Evolutionary conservation across 2,888 invertebrate genomes (phyloP).

Genomic region (Axea sp.): DNA sequence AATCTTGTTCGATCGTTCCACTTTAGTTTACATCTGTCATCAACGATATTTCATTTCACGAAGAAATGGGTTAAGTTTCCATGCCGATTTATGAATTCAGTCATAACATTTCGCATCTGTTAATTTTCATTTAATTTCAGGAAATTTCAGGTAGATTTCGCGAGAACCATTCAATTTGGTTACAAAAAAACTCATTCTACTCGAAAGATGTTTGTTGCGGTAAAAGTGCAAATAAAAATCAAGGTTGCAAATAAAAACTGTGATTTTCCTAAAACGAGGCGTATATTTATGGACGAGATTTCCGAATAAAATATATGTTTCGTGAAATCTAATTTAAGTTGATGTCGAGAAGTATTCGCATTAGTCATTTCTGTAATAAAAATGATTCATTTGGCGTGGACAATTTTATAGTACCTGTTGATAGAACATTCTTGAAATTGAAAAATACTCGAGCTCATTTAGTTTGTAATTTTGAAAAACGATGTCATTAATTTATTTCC

Average conservation of each 20-base stretch:
- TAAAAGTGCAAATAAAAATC: too few species aligned
- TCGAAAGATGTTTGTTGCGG: not conserved
- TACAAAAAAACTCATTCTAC: too few species aligned
- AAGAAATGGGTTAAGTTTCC: constrained; percentile 11
- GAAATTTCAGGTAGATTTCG: too few species aligned
- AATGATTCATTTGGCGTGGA: constrained; percentile 33
- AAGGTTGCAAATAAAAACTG: too few species aligned
- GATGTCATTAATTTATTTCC: not conserved
- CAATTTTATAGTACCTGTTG: constrained; percentile 37
- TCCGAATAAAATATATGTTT: constrained; percentile 25
- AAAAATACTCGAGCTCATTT: constrained; percentile 11
- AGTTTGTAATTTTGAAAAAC: constrained; percentile 10
- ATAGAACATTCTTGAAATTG: constrained; percentile 13
- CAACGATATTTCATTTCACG: constrained; percentile 9
- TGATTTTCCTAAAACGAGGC: constrained; percentile 16
- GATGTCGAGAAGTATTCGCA: constrained; percentile 15
- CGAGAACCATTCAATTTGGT: too few species aligned
- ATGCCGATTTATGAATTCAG: too few species aligned
- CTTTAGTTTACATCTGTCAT: constrained; percentile 34
- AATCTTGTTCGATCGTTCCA: constrained; percentile 37
- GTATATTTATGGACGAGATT: constrained; percentile 26
- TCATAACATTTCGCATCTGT: too few species aligned
- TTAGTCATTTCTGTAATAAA: constrained; percentile 37
- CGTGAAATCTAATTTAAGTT: constrained; percentile 26
- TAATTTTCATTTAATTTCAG: too few species aligned